Percentiles rank a stretch among this genome's conserved stretches.
These are phyloP conservation scores for Forbesichthys papilliferus DNA, from an alignment of 2,113 vertebrate genomes.

Conservation along the genomic window DNA sequence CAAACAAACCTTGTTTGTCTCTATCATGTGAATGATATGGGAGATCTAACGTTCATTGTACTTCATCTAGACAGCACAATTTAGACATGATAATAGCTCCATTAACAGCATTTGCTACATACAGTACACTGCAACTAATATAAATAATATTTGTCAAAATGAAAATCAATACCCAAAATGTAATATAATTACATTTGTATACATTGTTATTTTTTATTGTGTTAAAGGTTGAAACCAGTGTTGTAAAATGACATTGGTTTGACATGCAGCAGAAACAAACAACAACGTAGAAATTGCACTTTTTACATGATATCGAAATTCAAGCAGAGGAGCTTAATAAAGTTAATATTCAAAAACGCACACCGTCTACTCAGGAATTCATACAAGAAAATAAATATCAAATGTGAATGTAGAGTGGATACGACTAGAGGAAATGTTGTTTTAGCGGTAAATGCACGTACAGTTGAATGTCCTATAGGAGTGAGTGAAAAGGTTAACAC, in stretches of 20 bases:
- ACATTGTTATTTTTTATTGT: too few relatives aligned
- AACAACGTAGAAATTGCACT: neutral
- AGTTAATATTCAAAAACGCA: too few relatives aligned
- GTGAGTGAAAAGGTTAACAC: neutral
- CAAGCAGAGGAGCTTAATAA: neutral
- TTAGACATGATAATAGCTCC: too few relatives aligned
- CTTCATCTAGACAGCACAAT: too few relatives aligned
- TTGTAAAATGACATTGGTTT: too few relatives aligned
- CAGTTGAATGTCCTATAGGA: neutral
- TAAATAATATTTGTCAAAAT: neutral
- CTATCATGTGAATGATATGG: too few relatives aligned
- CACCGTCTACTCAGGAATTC: neutral
- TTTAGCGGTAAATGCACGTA: neutral
- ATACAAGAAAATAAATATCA: neutral
- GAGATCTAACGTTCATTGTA: too few relatives aligned
- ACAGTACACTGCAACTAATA: too few relatives aligned
- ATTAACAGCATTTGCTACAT: neutral
- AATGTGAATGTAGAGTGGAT: neutral
- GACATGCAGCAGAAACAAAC: too few relatives aligned
- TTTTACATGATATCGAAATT: constrained; percentile 11
- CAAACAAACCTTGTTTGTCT: too few relatives aligned
- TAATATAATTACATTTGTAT: neutral
- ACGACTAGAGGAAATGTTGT: neutral
- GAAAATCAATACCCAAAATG: neutral
- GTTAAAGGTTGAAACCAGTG: too few relatives aligned